Conservation (phyloP, 2,113 vertebrate species). For the Furnarius figulus region DNA sequence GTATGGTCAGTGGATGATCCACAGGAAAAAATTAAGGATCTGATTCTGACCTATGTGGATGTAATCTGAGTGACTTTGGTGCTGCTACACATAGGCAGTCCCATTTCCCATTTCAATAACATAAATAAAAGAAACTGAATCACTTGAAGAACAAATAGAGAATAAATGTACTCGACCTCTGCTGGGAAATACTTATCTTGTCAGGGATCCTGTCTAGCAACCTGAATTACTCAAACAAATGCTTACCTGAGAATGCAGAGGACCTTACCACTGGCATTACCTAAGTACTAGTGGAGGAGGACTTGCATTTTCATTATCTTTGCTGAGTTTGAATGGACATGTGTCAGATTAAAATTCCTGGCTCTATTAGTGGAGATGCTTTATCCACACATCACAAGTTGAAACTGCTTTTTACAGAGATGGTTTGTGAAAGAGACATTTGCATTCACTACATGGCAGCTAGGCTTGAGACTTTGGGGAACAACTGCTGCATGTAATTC, state of each 20-base stretch:
- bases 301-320: not conserved
- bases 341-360: not conserved
- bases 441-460: not conserved
- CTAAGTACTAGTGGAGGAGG: not conserved
- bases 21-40: not conserved
- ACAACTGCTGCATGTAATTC: not conserved
- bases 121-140: not conserved
- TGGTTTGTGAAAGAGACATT: not conserved
- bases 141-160: not conserved
- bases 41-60: not conserved
- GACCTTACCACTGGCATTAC: not conserved
- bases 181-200: not conserved
- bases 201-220: not conserved
- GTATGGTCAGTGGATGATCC: not conserved
- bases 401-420: not conserved
- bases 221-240: not conserved
- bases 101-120: not conserved
- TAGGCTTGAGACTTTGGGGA: not conserved
- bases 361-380: not conserved
- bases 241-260: not conserved
- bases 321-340: not conserved
- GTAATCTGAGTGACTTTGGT: not conserved
- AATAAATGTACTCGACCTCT: not conserved
- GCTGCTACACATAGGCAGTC: not conserved
- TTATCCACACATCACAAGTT: not conserved